Evolutionary conservation across 2,888 invertebrate genomes (phyloP), one percentile per base, ranked within the genome.

Genomic region (Drosophila quinaria): DNA sequence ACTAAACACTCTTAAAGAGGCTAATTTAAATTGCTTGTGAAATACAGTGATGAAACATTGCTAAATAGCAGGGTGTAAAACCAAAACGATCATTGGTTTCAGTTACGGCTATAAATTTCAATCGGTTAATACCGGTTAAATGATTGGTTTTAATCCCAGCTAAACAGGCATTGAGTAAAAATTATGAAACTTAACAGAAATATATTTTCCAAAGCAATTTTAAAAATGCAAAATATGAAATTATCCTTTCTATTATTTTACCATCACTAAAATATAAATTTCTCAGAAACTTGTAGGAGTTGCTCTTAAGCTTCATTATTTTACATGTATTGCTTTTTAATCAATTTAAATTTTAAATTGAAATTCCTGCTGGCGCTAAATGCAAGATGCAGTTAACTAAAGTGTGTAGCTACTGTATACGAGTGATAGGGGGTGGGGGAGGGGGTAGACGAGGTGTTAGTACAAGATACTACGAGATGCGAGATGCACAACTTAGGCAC

Each of bases 361-460:
- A 54, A 35, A 56, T 29, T 42, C 73, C 75, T 76, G 75, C 75
- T 76, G 75, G 74, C 62, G 44, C 41, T 67, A 65, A 33, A 61
- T 70, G 76, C 74, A 71, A 60, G 25, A 70, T 46, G 60, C 47
- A 11, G 17, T 17, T 54, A 4, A 13, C 55, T 73, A 67, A 55
- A 11, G 59, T 55, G 42, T 22, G 44, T 47, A 37, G 39, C 55
- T 71, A 70, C 47, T 35, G 31, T 3, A 31, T 22, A 22, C 42
- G 9, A 44, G 29, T 25, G 55, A 29, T 22, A 15, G 33, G 11
- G 11, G 4, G 15, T 11, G 8, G 31, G 17, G 42, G 8, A 35
- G 22, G 25, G 41, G 50, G 8, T 11, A 19, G 3, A 13, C 8
- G 46, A 29, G 51, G 22, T 13, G 29, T 44, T 56, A 56, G 55